Evolutionary conservation across 2,797 vertebrate species (phyloP).

Genomic region (Danio tinwini): DNA sequence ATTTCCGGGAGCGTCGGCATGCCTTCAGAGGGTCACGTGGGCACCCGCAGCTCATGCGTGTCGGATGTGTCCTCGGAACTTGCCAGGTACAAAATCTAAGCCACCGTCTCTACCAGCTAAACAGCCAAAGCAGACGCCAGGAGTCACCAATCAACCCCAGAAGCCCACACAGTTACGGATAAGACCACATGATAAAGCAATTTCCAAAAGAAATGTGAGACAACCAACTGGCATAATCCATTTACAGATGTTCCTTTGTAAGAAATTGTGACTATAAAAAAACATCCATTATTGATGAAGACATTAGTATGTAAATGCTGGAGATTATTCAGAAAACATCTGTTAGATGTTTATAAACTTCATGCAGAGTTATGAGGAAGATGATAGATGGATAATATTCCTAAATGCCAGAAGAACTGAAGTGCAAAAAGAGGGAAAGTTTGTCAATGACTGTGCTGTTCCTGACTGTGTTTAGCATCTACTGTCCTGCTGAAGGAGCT

Average conservation of each 20-base stretch:
- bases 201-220: conserved; percentile 1
- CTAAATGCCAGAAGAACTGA: neutral
- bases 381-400: neutral
- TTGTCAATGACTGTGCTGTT: neutral
- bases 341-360: neutral
- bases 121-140: conserved; percentile 77
- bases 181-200: neutral
- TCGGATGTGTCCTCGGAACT: conserved; percentile 89
- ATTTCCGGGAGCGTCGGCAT: conserved; percentile 73
- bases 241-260: neutral
- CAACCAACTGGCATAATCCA: neutral
- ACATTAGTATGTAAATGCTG: neutral
- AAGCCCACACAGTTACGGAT: conserved; percentile 86
- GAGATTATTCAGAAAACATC: neutral
- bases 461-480: neutral
- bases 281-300: neutral
- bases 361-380: neutral
- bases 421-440: neutral
- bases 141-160: conserved; percentile 85
- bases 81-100: conserved; percentile 93
- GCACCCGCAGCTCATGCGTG: conserved; percentile 77
- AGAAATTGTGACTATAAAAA: neutral
- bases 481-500: neutral
- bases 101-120: conserved; percentile 90
- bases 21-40: conserved; percentile 51